Base-by-base conservation (phyloP, 2,797 vertebrate genomes). In the Brotula barbata region DNA sequence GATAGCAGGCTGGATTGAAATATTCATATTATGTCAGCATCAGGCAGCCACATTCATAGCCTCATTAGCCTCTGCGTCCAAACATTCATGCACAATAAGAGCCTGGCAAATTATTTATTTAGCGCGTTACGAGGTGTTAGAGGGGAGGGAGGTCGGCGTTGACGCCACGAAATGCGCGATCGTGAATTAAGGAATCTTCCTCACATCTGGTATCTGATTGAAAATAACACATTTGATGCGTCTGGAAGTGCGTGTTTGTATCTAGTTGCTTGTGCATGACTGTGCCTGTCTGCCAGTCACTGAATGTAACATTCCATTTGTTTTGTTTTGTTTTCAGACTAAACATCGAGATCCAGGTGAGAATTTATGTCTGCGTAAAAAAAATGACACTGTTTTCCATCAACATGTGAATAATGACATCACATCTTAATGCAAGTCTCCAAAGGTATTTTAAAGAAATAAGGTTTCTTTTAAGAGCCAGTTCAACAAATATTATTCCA, bases 311-410 rank as follows among this genome's bases (percentile, higher is more conserved):
- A 41, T 8, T 71, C 5, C 61, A 4, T 69, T 1, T 71, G 3
- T 67, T 2, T 59, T 12, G 5, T 64, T 25, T 79, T 71, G 10
- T 58, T 63, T 61, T 12, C 84, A 91, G 90, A 66, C 69, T 64
- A 88, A 80, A 80, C 80, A 84, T 78, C 80, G 70, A 77, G 90
- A 90, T 78, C 68, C 88, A 89, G 89, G 90, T 91, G 64, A 89
- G 89, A n/a, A n/a, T n/a, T n/a, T 28, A 28, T 28, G 25, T 3
- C 25, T 28, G 25, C 7, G 25, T 28, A 4, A 28, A 7, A 28
- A 28, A 28, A 28, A 28, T 28, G 3, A 28, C 25, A 28, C 7
- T 28, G 4, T 7, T 7, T 28, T 28, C 4, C 25, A 28, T 28
- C 7, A 28, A 28, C 3, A n/a, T n/a, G n/a, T n/a, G n/a, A n/a